Base-by-base conservation (phyloP, 2,888 invertebrate genomes). In the Lordiphosa fenestrarum region DNA sequence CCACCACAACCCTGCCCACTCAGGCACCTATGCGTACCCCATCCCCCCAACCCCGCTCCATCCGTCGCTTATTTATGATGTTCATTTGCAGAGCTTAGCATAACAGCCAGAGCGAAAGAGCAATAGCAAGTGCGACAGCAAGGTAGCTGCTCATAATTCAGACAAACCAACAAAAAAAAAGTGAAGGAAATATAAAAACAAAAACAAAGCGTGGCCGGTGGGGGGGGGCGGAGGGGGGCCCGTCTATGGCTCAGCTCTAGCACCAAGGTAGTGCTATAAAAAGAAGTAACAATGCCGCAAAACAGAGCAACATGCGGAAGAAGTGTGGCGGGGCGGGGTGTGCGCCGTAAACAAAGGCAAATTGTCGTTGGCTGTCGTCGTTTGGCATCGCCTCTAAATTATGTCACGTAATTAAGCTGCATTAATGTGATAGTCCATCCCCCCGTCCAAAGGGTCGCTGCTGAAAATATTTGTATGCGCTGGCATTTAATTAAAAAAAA, bases 61-160 rank as follows among this genome's bases (percentile, higher is more conserved):
- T 41, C 49, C 39, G 53, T 51, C 58, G 51, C 42, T 71, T 73
- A 72, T 72, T 72, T 73, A 72, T 74, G 58, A 68, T 74, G 71
- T 71, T 71, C 74, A 72, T 72, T 72, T 72, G 58, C 74, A 73
- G 74, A 72, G 71, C 71, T 72, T 72, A 71, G 64, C 71, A 68
- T 67, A 70, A 74, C 57, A 58, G 71, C 52, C 69, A 54, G 38
- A 42, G 33, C 42, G 48, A 25, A 21, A 30, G 6, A 23, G 36
- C 3, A 36, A 5, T 3, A 33, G 39, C 9, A 21, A n/a, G 41
- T 12, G 35, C 15, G 38, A 10, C 42, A 30, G 9, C 21, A 7
- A 10, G 13, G 36, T 10, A 23, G 39, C 55, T 58, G 53, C 69
- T 65, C 71, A 73, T 71, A 71, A 70, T 52, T 71, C 63, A 73